These are phyloP conservation scores for Spinus olivaceus DNA, from an alignment of 2,797 vertebrate genomes.

Conservation along the genomic window DNA sequence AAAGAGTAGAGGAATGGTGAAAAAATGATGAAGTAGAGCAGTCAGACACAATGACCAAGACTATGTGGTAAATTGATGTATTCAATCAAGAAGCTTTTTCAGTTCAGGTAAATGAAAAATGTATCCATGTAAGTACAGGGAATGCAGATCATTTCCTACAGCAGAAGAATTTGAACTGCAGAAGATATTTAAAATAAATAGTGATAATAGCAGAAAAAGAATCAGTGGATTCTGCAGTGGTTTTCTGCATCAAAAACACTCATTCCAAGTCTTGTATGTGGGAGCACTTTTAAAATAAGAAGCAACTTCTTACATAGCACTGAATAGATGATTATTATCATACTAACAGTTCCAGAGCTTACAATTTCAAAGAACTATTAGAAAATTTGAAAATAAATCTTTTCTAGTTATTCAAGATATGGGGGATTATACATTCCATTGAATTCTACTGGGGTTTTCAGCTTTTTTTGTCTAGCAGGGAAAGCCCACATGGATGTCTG, in stretches of 20 bases:
- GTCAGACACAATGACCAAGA: not conserved
- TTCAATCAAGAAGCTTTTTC: not conserved
- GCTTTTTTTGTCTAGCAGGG: not conserved
- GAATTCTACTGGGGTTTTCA: not conserved
- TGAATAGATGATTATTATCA: not conserved
- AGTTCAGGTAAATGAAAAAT: not conserved
- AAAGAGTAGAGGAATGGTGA: not conserved
- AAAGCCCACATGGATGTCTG: not conserved
- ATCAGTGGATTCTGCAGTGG: not conserved
- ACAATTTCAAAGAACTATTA: not conserved
- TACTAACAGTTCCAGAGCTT: not conserved
- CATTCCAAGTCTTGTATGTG: not conserved
- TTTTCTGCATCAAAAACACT: not conserved
- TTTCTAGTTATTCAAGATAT: not conserved
- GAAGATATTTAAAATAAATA: not conserved
- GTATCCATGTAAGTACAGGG: not conserved
- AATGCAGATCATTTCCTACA: not conserved
- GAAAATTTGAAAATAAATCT: not conserved
- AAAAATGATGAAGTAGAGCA: not conserved
- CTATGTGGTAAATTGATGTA: not conserved
- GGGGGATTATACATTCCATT: not conserved
- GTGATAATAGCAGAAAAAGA: not conserved
- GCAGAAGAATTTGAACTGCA: not conserved
- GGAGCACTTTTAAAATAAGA: not conserved
- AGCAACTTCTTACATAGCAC: not conserved